These are phyloP conservation scores for Zaprionus kolodkinae DNA, from an alignment of 1,140 invertebrate species.

Conservation along the genomic window DNA sequence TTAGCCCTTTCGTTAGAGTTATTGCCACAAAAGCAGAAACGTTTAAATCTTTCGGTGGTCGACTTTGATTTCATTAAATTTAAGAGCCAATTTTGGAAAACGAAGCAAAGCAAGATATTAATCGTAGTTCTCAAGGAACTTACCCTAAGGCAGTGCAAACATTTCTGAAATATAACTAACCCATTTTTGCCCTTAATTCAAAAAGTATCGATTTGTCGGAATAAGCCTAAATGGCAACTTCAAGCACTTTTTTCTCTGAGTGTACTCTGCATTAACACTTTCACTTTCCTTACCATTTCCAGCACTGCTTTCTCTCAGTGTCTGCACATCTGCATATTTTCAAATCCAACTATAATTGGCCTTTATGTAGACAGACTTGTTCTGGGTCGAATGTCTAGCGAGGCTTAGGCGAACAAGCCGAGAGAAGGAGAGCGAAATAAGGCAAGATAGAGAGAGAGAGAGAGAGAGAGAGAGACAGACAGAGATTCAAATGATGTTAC, in stretches of 20 bases:
- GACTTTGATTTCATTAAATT: slow-evolving; percentile 46
- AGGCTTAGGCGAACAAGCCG: background rate
- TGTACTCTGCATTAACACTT: background rate
- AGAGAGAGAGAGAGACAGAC: background rate
- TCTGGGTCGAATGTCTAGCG: background rate
- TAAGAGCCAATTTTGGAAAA: slow-evolving; percentile 12
- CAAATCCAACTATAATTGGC: slow-evolving; percentile 3
- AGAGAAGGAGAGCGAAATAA: background rate
- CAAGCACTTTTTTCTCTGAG: background rate
- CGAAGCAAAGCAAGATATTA: background rate
- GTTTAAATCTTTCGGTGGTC: slow-evolving; percentile 19
- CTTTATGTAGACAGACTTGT: background rate
- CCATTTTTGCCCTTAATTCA: background rate
- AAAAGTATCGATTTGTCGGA: too few species aligned
- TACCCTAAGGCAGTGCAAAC: too few species aligned
- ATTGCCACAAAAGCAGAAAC: slow-evolving; percentile 15
- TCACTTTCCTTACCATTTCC: background rate
- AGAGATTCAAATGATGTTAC: slow-evolving; percentile 42
- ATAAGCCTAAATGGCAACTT: too few species aligned
- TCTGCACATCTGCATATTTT: background rate
- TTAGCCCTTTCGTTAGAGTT: slow-evolving; percentile 11
- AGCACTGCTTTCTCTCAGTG: too few species aligned
- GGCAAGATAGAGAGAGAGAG: too few species aligned
- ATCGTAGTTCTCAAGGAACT: background rate
- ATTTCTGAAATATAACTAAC: background rate